Evolutionary conservation across 2,888 invertebrate species (phyloP).

Genomic region (Cheiracanthium punctorium): DNA sequence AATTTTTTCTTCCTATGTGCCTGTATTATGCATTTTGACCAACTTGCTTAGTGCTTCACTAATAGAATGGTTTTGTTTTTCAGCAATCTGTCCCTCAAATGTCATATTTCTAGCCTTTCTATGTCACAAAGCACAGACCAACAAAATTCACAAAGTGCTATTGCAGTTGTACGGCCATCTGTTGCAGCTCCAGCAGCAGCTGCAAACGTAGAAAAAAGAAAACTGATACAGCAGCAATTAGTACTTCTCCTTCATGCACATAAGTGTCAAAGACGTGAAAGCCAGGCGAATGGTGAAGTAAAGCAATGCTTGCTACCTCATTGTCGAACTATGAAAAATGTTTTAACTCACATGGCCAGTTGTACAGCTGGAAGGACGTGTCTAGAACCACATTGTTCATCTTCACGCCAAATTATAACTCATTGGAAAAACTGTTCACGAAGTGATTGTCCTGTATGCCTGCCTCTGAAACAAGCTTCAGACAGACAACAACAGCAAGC

Average conservation of each 20-base stretch:
- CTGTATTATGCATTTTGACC: too few relatives aligned
- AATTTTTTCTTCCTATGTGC: too few relatives aligned
- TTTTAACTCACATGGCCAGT: conserved; percentile 98
- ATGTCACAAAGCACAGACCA: conserved; percentile 36
- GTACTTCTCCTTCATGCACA: conserved; percentile 98
- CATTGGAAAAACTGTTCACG: conserved; percentile 99
- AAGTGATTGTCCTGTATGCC: conserved; percentile 97
- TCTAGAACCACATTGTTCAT: conserved; percentile 96
- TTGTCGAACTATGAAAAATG: conserved; percentile 99
- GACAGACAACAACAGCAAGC: conserved; percentile 69
- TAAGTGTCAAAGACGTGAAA: conserved; percentile 97
- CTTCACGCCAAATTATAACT: conserved; percentile 97
- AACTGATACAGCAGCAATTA: conserved; percentile 93
- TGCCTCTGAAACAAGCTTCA: conserved; percentile 92
- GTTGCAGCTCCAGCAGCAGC: conserved; percentile 75
- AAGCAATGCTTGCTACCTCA: conserved; percentile 90
- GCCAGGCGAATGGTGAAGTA: conserved; percentile 77
- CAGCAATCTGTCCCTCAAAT: conserved; percentile 32
- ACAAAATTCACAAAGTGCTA: neutral
- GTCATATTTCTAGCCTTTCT: conserved; percentile 43
- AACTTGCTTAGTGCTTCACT: too few relatives aligned
- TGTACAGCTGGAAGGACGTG: conserved; percentile 95
- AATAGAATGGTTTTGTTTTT: too few relatives aligned
- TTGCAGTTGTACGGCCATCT: neutral
- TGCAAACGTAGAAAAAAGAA: conserved; percentile 96